Evolutionary conservation across 1,140 invertebrate species (phyloP).

Genomic region (Drosophila kurseongensis): DNA sequence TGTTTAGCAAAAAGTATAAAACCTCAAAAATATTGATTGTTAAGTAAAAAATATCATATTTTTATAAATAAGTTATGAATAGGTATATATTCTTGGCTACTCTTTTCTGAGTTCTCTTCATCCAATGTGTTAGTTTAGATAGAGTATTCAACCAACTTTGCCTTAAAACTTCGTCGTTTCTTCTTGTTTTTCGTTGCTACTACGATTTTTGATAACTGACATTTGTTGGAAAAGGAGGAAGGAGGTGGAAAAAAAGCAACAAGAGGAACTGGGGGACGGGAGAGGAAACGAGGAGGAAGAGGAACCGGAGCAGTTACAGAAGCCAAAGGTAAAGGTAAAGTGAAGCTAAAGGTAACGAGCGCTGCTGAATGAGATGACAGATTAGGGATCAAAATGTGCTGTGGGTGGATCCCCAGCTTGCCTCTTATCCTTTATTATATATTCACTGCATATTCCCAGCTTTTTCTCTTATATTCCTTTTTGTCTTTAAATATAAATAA

Average conservation of each 20-base stretch:
- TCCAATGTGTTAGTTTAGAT: background rate
- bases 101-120: too few relatives aligned
- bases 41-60: background rate
- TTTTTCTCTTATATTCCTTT: background rate
- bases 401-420: conserved; percentile 11
- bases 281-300: background rate
- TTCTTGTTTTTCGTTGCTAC: conserved; percentile 38
- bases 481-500: background rate
- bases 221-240: conserved; percentile 58
- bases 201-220: conserved; percentile 73
- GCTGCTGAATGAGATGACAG: conserved; percentile 23
- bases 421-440: background rate
- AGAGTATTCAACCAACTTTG: background rate
- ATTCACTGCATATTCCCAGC: background rate
- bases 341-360: conserved; percentile 11
- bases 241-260: background rate
- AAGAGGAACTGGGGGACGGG: background rate
- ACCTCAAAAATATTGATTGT: background rate
- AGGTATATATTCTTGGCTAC: too few relatives aligned
- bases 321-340: conserved; percentile 30
- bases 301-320: conserved; percentile 13
- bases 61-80: background rate
- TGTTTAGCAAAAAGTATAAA: too few relatives aligned
- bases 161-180: background rate
- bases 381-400: conserved; percentile 25